phyloP scores from a whole-genome alignment of 1,140 invertebrate species.

The Drosophila athabasca region DNA sequence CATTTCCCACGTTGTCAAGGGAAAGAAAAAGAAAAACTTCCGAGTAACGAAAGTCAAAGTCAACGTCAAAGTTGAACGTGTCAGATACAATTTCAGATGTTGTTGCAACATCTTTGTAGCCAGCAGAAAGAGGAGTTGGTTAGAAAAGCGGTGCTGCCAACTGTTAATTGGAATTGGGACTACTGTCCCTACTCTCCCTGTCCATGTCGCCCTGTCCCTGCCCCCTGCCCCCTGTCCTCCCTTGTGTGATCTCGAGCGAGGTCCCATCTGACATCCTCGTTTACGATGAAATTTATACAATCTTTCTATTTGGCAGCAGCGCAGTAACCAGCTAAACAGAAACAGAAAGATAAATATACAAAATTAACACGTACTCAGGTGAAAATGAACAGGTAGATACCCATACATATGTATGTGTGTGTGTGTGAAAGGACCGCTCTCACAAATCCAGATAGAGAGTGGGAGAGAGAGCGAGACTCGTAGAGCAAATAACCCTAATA shows the following conservation, averaged over 20 bases:
- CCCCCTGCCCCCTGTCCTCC: too few relatives aligned
- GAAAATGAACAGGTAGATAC: constrained; percentile 74
- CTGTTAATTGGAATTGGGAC: constrained; percentile 75
- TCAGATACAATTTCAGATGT: constrained; percentile 55
- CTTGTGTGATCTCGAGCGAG: too few relatives aligned
- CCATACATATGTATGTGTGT: constrained; percentile 26
- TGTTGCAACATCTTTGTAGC: not conserved
- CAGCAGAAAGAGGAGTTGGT: not conserved
- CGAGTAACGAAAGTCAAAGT: constrained; percentile 38
- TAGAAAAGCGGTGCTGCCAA: constrained; percentile 18
- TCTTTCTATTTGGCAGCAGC: constrained; percentile 55
- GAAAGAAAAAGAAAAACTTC: constrained; percentile 34
- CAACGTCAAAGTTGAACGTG: constrained; percentile 61
- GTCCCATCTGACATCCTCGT: constrained; percentile 3
- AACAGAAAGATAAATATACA: constrained; percentile 75
- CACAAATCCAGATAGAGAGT: constrained; percentile 21
- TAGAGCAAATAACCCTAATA: constrained; percentile 77
- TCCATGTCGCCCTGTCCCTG: not conserved
- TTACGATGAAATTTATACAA: constrained; percentile 56
- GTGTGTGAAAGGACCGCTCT: constrained; percentile 43
- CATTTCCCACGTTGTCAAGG: constrained; percentile 72
- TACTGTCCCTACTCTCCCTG: not conserved
- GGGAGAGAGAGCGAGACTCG: constrained; percentile 20
- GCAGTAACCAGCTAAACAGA: constrained; percentile 13
- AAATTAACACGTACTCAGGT: constrained; percentile 82